Evolutionary conservation across 2,888 invertebrate genomes (phyloP), one percentile per base, ranked within the genome.

Genomic region (Tachina fera): DNA sequence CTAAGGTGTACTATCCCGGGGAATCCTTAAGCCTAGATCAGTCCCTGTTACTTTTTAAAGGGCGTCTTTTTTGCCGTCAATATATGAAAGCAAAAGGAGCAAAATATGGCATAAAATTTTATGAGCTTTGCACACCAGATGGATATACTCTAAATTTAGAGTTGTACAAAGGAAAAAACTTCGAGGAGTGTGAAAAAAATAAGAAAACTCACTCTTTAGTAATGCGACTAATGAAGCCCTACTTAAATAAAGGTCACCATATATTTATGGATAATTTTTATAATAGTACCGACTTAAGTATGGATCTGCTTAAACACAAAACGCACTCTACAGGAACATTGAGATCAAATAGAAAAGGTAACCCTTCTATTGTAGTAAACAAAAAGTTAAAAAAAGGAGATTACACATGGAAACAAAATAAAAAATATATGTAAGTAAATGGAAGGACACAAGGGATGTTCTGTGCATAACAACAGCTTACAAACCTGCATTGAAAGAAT

Each of bases 281-380:
- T 39, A 60, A 60, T n/a, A 60, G 60, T 39, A 39, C n/a, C 39
- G 60, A 60, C 39, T 60, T 60, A 39, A 39, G n/a, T 41, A 9
- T 41, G 39, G 41, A 39, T 43, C 65, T 65, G 45, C 65, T 61
- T 41, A 61, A 61, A 39, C n/a, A 41, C 41, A 41, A 61, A 61
- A 61, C 60, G 39, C 60, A 61, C 60, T 61, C 60, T 41, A 61
- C 60, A 61, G 60, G 60, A 41, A 58, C 58, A 22, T 58, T 58
- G 31, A 11, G 58, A 31, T 58, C 58, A 22, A 58, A 22, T 22
- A 19, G 56, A 13, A 56, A 22, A 13, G 22, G 22, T 5, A 56
- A 13, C 13, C 22, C 56, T 22, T 22, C 19, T 22, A 22, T 19
- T 56, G 22, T 14, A 31, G 39, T 41, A 8, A 41, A 41, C n/a